A percentile compares a stretch with the other conserved stretches of the same genome.
Conservation (phyloP, 92 coral and sea anemone species). For the Porites rus region DNA sequence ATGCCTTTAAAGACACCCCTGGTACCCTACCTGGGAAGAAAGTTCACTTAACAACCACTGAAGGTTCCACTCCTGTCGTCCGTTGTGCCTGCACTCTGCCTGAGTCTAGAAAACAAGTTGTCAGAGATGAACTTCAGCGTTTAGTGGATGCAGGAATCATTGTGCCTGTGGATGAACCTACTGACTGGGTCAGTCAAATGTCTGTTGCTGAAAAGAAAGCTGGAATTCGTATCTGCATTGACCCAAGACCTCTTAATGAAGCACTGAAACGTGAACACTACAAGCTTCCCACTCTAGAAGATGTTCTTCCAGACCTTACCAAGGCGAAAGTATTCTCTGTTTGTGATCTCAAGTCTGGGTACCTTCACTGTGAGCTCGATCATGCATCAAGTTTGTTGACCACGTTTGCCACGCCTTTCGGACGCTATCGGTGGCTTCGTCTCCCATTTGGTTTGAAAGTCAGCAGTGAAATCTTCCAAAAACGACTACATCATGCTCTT, state of each 20-base stretch:
- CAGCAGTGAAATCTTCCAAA: conserved; percentile 24
- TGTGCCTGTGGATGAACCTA: conserved; percentile 14
- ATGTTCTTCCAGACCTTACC: conserved; percentile 18
- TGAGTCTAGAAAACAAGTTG: not conserved
- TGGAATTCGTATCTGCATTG: conserved; percentile 29
- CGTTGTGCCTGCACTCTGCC: conserved; percentile 12
- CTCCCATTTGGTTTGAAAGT: conserved; percentile 26
- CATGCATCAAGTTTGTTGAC: conserved; percentile 2
- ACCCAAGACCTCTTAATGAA: conserved; percentile 29
- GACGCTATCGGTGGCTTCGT: not conserved
- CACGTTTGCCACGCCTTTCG: conserved; percentile 32
- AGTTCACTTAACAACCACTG: not conserved
- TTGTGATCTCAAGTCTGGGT: conserved; percentile 19
- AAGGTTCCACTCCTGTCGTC: not conserved
- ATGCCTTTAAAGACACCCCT: too few relatives aligned
- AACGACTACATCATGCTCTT: conserved; percentile 29
- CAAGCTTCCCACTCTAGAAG: conserved; percentile 9
- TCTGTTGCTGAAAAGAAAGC: conserved; percentile 17
- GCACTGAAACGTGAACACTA: conserved; percentile 25
- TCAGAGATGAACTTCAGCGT: conserved; percentile 28
- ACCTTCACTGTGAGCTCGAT: conserved; percentile 19
- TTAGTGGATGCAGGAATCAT: not conserved
- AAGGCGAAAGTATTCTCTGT: not conserved
- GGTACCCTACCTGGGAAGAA: not conserved
- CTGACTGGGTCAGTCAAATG: conserved; percentile 41